Percentiles rank a stretch among this genome's conserved stretches.
These are phyloP conservation scores for Andricus grossulariae DNA, from an alignment of 1,140 invertebrate genomes.

Conservation along the genomic window DNA sequence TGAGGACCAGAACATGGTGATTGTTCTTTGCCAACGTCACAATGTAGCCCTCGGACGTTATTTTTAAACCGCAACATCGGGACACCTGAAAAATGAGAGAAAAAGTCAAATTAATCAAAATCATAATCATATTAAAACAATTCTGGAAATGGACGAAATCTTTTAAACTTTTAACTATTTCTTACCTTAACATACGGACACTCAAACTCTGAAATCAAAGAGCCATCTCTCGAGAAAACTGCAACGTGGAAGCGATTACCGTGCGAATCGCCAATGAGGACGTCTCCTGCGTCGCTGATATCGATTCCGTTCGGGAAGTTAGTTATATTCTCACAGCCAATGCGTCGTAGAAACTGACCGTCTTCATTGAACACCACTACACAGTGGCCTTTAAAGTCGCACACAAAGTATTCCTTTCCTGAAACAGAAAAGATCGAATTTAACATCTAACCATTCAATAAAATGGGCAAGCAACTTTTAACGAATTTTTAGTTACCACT, in stretches of 20 bases:
- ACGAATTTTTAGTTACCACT: constrained; percentile 79
- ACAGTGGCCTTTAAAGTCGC: constrained; percentile 98
- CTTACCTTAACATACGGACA: constrained; percentile 95
- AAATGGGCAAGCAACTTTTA: constrained; percentile 2
- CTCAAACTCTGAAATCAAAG: constrained; percentile 94
- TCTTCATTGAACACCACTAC: constrained; percentile 96
- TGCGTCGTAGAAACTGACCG: constrained; percentile 92
- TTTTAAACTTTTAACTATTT: constrained; percentile 37
- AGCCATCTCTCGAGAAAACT: constrained; percentile 92
- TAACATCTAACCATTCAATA: not conserved
- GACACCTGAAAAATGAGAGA: constrained; percentile 83
- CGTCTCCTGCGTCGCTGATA: constrained; percentile 96
- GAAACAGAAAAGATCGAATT: constrained; percentile 55
- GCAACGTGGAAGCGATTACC: constrained; percentile 98
- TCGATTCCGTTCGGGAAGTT: constrained; percentile 99
- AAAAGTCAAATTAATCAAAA: constrained; percentile 32
- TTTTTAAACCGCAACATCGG: constrained; percentile 97
- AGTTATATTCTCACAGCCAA: constrained; percentile 95
- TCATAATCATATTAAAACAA: not conserved
- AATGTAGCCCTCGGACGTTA: constrained; percentile 96
- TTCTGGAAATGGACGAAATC: constrained; percentile 11
- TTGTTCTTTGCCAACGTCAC: constrained; percentile 99
- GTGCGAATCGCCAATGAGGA: constrained; percentile 97
- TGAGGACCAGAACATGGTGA: constrained; percentile 96
- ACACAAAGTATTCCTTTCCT: constrained; percentile 97